Conservation (phyloP, 2,797 vertebrate species). For the Paratrypauchen microcephalus region DNA sequence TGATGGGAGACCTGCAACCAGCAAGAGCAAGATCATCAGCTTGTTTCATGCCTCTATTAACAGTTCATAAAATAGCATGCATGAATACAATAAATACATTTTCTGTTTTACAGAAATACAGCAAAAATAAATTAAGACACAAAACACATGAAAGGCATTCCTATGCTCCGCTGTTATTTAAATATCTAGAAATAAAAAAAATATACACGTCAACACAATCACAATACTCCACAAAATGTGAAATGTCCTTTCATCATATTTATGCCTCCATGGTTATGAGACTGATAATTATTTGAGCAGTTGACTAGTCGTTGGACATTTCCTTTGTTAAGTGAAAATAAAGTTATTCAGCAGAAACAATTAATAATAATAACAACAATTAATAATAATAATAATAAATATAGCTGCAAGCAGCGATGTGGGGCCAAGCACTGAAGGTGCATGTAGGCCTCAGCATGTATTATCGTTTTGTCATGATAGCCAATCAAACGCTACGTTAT, state of each 20-base stretch:
- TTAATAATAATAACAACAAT: no score
- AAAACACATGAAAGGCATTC: neutral
- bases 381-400: no score
- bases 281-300: neutral
- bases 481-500: no score
- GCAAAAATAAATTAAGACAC: neutral
- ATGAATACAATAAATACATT: neutral
- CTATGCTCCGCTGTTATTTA: neutral
- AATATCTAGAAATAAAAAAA: neutral
- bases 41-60: neutral
- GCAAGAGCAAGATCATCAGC: neutral
- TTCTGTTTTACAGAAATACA: neutral
- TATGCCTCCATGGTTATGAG: neutral
- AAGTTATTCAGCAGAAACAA: no score
- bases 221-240: neutral
- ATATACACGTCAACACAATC: neutral
- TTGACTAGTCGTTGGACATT: no score
- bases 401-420: no score
- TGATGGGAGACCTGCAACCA: constrained; percentile 79
- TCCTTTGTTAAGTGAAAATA: no score
- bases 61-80: no score
- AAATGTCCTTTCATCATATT: neutral
- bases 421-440: no score
- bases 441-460: no score
- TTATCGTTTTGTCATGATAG: no score